Conservation (phyloP, 1,140 invertebrate species). For the Drosophila ironensis region DNA sequence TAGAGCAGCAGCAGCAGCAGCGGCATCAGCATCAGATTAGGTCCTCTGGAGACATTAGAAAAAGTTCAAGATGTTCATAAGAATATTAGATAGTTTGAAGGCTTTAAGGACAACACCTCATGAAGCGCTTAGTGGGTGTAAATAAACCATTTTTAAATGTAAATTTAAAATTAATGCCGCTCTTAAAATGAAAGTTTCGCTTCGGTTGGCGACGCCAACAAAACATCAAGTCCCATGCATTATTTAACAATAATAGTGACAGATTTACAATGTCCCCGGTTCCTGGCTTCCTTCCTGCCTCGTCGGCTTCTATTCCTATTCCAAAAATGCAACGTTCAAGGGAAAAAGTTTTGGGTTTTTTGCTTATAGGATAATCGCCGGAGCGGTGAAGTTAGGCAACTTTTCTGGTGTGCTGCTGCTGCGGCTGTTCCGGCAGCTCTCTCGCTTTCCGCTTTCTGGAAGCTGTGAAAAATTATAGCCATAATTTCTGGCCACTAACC, state of each 20-base stretch:
- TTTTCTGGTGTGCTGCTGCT: neutral
- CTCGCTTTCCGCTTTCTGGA: conserved; percentile 4
- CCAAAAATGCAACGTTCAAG: conserved; percentile 22
- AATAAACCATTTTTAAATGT: conserved; percentile 1
- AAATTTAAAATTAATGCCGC: conserved; percentile 4
- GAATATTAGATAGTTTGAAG: too few species aligned
- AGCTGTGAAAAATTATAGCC: conserved; percentile 71
- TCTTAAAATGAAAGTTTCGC: neutral
- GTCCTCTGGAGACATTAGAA: conserved; percentile 9
- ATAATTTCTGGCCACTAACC: conserved; percentile 77
- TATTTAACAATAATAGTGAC: conserved; percentile 54
- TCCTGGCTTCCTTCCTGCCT: conserved; percentile 17
- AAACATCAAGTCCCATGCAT: conserved; percentile 39
- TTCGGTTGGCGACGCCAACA: neutral
- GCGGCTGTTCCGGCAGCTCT: neutral
- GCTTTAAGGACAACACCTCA: neutral
- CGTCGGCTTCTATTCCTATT: conserved; percentile 20
- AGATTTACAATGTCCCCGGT: conserved; percentile 55
- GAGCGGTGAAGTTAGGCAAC: conserved; percentile 20
- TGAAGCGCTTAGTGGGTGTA: neutral
- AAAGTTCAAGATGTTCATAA: neutral
- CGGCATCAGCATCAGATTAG: conserved; percentile 47
- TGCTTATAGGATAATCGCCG: conserved; percentile 52
- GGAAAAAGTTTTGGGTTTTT: conserved; percentile 29
- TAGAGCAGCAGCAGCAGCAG: too few species aligned